Conservation (phyloP, 2,797 vertebrate genomes). For the Rhyacichthys aspro region DNA sequence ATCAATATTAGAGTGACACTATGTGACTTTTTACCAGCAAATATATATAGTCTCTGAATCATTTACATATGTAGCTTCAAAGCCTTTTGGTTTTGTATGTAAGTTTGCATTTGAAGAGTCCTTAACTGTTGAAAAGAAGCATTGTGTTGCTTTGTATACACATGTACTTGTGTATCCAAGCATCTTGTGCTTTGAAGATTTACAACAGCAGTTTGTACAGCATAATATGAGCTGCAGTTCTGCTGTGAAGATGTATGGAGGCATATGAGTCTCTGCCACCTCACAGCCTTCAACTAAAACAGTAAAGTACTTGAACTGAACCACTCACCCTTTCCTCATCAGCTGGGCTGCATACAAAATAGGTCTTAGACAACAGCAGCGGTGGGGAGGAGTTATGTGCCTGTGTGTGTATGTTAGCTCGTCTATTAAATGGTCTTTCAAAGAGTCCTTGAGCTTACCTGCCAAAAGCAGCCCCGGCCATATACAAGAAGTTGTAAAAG, state of each 20-base stretch:
- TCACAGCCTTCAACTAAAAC: slow-evolving; percentile 24
- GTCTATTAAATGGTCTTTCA: slow-evolving; percentile 73
- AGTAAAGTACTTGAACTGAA: slow-evolving; percentile 44
- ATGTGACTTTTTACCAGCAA: too few relatives aligned
- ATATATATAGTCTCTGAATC: too few relatives aligned
- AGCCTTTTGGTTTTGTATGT: too few relatives aligned
- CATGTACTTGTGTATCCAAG: background rate
- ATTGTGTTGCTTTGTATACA: background rate
- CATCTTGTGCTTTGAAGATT: background rate
- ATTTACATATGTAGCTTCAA: too few relatives aligned
- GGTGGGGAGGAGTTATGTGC: slow-evolving; percentile 8
- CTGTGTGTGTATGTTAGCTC: slow-evolving; percentile 23
- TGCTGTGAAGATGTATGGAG: slow-evolving; percentile 47
- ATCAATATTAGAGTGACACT: too few relatives aligned
- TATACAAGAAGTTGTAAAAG: slow-evolving; percentile 78
- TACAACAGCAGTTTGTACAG: background rate
- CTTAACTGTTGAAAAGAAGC: too few relatives aligned
- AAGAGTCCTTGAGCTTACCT: slow-evolving; percentile 78
- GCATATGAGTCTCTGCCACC: slow-evolving; percentile 16
- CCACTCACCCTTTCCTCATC: slow-evolving; percentile 51
- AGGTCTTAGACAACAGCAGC: slow-evolving; percentile 37
- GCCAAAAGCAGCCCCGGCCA: slow-evolving; percentile 72
- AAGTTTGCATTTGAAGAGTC: too few relatives aligned
- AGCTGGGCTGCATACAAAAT: slow-evolving; percentile 63
- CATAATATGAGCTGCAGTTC: slow-evolving; percentile 4